Evolutionary conservation across 2,888 invertebrate species (phyloP).

Genomic region (Laothoe populi): DNA sequence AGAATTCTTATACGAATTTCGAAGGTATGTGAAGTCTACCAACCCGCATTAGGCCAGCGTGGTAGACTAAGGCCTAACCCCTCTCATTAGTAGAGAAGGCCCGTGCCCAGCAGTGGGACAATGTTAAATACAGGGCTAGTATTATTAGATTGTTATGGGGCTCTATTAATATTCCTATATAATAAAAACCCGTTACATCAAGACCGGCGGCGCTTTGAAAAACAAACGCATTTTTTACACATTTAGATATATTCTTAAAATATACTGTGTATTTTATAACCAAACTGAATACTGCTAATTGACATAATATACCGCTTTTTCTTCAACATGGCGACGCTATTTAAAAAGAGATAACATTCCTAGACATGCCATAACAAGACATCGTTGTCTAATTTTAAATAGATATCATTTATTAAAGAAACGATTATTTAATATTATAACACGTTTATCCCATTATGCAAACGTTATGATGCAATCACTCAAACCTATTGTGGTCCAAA

Average conservation of each 20-base stretch:
- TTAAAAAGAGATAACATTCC: slow-evolving; percentile 4
- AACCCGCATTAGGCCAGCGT: too few relatives aligned
- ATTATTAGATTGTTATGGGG: slow-evolving; percentile 7
- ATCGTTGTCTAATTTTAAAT: slow-evolving; percentile 13
- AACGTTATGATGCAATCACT: slow-evolving; percentile 26
- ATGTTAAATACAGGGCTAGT: too few relatives aligned
- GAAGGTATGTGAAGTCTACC: too few relatives aligned
- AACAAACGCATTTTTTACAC: not conserved
- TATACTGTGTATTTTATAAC: not conserved
- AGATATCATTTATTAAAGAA: slow-evolving; percentile 8
- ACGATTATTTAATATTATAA: slow-evolving; percentile 13
- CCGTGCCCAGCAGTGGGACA: too few relatives aligned
- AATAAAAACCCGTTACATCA: not conserved
- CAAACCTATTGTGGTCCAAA: slow-evolving; percentile 21
- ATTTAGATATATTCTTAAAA: not conserved
- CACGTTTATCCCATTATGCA: slow-evolving; percentile 29
- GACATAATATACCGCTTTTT: not conserved
- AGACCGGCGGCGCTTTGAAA: not conserved
- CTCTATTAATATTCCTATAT: slow-evolving; percentile 12
- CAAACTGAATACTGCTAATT: not conserved
- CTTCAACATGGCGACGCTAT: not conserved
- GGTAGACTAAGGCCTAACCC: too few relatives aligned
- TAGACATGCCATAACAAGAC: slow-evolving; percentile 12
- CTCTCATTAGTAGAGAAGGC: too few relatives aligned
- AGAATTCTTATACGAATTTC: too few relatives aligned